phyloP scores from a whole-genome alignment of 1,140 invertebrate species.

The Oscheius sp. region DNA sequence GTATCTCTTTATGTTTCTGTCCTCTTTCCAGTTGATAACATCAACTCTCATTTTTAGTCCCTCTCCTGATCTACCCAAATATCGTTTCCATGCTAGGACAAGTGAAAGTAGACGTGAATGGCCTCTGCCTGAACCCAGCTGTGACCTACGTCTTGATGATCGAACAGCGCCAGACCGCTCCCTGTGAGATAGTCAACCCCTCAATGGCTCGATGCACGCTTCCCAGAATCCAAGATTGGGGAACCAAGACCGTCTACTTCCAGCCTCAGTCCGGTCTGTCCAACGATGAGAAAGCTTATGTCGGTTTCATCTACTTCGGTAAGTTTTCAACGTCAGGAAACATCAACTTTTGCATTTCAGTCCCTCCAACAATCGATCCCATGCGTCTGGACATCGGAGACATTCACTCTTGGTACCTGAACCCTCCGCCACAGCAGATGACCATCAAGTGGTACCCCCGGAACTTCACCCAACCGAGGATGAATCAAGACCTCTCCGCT shows the following conservation, averaged over 20 bases:
- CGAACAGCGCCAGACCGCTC: constrained; percentile 57
- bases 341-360: constrained; percentile 16
- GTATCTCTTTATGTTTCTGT: background rate
- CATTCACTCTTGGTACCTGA: constrained; percentile 57
- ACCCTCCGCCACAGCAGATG: constrained; percentile 52
- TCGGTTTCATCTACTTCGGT: constrained; percentile 58
- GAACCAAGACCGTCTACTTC: constrained; percentile 59
- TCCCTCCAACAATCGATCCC: constrained; percentile 57
- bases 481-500: background rate
- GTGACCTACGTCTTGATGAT: constrained; percentile 59
- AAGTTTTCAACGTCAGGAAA: background rate
- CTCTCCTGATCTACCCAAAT: constrained; percentile 59
- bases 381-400: constrained; percentile 60
- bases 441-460: constrained; percentile 55
- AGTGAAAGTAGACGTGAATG: constrained; percentile 58
- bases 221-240: constrained; percentile 59
- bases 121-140: constrained; percentile 52
- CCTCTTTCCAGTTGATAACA: background rate
- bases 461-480: constrained; percentile 52
- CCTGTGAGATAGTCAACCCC: constrained; percentile 52
- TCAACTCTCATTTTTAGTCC: constrained; percentile 39
- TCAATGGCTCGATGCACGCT: constrained; percentile 55
- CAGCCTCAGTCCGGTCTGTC: constrained; percentile 57
- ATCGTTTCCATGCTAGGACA: constrained; percentile 60
- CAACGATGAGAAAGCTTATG: constrained; percentile 58